phyloP scores from a whole-genome alignment of 2,797 vertebrate species.

The Enteromius thamalakanensis region DNA sequence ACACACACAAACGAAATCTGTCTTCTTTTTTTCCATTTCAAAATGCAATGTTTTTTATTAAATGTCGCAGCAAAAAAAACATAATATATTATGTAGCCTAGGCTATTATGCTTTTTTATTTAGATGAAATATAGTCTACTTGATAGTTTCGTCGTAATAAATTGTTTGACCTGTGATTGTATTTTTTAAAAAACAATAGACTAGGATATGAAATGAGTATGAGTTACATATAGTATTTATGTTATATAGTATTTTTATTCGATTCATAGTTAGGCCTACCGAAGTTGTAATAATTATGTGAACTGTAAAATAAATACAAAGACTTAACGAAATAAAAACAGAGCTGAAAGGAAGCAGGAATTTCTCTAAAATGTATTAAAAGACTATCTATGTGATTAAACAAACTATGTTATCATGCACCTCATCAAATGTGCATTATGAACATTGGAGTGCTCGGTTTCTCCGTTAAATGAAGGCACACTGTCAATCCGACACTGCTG shows the following conservation, averaged over 20 bases:
- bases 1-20: not conserved
- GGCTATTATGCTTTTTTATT: not conserved
- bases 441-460: conserved; percentile 53
- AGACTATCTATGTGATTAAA: conserved; percentile 28
- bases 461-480: conserved; percentile 65
- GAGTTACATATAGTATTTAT: not conserved
- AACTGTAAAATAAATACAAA: not conserved
- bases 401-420: conserved; percentile 45
- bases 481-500: conserved; percentile 70
- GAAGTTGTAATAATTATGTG: not conserved
- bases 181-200: not conserved
- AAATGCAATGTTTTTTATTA: not conserved
- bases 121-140: not conserved
- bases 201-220: not conserved
- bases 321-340: not conserved
- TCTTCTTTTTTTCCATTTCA: not conserved
- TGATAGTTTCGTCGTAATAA: not conserved
- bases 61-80: not conserved
- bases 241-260: not conserved
- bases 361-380: not conserved
- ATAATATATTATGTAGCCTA: too few species aligned
- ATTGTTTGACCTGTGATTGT: not conserved
- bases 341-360: not conserved
- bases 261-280: not conserved
- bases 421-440: conserved; percentile 62